Evolutionary conservation across 1,140 invertebrate species (phyloP).

Genomic region (Acyrthosiphon pisum): DNA sequence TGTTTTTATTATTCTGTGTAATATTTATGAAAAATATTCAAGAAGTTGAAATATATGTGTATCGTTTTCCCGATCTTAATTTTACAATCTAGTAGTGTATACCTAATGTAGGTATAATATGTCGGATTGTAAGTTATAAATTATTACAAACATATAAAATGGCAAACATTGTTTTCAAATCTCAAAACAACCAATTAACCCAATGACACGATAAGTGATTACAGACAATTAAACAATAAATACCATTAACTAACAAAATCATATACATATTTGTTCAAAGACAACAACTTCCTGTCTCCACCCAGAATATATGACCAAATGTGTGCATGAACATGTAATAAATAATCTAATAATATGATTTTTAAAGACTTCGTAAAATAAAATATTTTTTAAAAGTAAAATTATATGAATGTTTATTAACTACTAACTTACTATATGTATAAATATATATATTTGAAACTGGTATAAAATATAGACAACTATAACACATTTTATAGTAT

Average conservation of each 20-base stretch:
- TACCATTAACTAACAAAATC: not conserved
- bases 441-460: not conserved
- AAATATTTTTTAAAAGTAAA: too few species aligned
- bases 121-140: too few species aligned
- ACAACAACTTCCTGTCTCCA: not conserved
- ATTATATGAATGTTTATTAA: not conserved
- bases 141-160: too few species aligned
- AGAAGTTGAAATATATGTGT: not conserved
- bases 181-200: not conserved
- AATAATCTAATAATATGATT: not conserved
- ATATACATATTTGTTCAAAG: not conserved
- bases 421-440: not conserved
- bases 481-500: not conserved
- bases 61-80: not conserved
- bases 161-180: not conserved
- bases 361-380: not conserved
- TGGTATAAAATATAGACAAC: not conserved
- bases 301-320: not conserved
- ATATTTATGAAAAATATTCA: not conserved
- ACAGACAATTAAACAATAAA: not conserved
- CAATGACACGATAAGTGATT: not conserved
- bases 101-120: too few species aligned
- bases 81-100: too few species aligned
- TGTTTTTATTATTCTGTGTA: not conserved
- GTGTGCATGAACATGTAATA: not conserved